Conservation (phyloP, 2,888 invertebrate species). For the Acleris cristana region DNA sequence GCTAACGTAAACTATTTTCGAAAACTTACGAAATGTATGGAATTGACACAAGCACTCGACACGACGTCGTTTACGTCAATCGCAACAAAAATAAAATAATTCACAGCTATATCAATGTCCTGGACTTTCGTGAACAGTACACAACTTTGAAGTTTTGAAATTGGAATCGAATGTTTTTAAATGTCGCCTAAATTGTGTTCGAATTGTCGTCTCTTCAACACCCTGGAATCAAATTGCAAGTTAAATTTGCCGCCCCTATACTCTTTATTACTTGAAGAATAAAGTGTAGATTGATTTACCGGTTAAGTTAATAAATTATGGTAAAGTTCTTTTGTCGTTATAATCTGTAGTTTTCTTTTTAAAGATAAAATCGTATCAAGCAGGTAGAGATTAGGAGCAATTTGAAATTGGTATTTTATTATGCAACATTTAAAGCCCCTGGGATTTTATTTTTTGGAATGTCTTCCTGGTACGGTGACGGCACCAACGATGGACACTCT, state of each 20-base stretch:
- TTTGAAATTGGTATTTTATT: constrained; percentile 36
- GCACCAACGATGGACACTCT: no score
- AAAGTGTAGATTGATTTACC: constrained; percentile 40
- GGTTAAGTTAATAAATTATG: neutral
- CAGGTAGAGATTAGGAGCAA: constrained; percentile 35
- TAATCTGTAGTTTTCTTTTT: constrained; percentile 34
- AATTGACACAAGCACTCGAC: no score
- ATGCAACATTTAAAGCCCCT: constrained; percentile 9
- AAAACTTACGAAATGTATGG: no score
- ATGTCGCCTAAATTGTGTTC: constrained; percentile 63
- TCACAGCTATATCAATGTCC: neutral
- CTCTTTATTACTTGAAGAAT: constrained; percentile 18
- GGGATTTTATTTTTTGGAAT: no score
- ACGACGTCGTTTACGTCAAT: no score
- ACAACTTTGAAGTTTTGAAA: constrained; percentile 62
- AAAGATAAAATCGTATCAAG: constrained; percentile 39
- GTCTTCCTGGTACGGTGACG: no score
- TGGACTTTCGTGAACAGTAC: constrained; percentile 57
- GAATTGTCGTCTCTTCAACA: constrained; percentile 70
- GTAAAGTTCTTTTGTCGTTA: constrained; percentile 21
- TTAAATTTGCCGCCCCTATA: constrained; percentile 5
- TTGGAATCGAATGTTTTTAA: constrained; percentile 78
- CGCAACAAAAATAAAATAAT: no score
- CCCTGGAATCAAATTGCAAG: constrained; percentile 57
- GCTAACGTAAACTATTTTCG: no score